phyloP scores from a whole-genome alignment of 2,888 invertebrate genomes.

The Polylopha cassiicola region DNA sequence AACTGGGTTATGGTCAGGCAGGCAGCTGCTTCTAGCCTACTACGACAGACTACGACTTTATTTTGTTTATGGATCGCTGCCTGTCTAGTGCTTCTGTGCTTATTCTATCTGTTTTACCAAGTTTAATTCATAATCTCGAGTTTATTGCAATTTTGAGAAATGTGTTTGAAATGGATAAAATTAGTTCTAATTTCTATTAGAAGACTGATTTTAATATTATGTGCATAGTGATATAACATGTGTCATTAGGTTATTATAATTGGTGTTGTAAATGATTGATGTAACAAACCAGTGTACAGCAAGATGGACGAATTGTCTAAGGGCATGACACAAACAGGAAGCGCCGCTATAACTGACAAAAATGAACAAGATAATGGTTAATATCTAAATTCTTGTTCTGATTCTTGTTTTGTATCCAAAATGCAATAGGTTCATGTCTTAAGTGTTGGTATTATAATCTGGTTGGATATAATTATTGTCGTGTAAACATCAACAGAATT shows the following conservation, averaged over 20 bases:
- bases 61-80: conserved; percentile 22
- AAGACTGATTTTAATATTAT: conserved; percentile 49
- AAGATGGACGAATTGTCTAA: conserved; percentile 78
- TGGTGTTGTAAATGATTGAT: conserved; percentile 70
- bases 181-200: conserved; percentile 50
- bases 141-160: conserved; percentile 49
- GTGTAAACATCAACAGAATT: conserved; percentile 21
- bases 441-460: not conserved
- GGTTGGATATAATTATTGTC: conserved; percentile 13
- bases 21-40: too few species aligned
- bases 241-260: conserved; percentile 44
- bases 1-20: conserved; percentile 16
- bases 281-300: conserved; percentile 73
- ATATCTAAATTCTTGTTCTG: conserved; percentile 28
- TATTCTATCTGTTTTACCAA: conserved; percentile 35
- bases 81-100: conserved; percentile 19
- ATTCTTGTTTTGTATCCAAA: not conserved
- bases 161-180: conserved; percentile 63
- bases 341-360: conserved; percentile 72
- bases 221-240: conserved; percentile 52
- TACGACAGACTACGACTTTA: conserved; percentile 19
- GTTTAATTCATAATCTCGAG: conserved; percentile 47
- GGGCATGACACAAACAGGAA: conserved; percentile 77
- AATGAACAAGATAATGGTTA: conserved; percentile 70
- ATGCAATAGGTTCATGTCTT: not conserved